Base-by-base conservation (phyloP, 2,888 invertebrate species). In the Troilus luridus region DNA sequence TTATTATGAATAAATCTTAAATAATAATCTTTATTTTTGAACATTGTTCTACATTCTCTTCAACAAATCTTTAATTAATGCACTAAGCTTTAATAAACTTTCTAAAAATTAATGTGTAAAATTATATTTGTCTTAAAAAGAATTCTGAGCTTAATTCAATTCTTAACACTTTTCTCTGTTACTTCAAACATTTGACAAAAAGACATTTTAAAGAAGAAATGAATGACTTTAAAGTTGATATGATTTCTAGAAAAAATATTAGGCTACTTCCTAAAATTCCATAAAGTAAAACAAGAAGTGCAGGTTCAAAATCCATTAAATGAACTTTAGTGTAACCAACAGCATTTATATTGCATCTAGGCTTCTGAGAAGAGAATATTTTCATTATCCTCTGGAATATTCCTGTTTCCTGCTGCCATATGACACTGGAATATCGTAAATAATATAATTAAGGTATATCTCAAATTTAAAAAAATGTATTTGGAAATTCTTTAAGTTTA, bases 321-420 rank as follows among this genome's bases (percentile, higher is more conserved):
- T 92, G 92, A 17, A 93, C 95, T 93, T 95, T 95, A 90, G 95
- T 94, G 94, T 95, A 95, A 67, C 95, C 93, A 27, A 92, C 95
- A 85, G 85, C 85, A 0, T 94, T 93, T 88, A 94, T 94, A 92
- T 94, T 95, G 93, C 96, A 96, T 92, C 94, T 95, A 41, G 96
- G 95, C 92, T 95, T 95, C 93, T 94, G 94, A 41, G 95, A 95
- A 93, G 96, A 94, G 96, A 96, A 96, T 91, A 94, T 94, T 91
- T 94, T 94, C n/a, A 95, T 94, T 93, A 94, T 94, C n/a, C 95
- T 95, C 72, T 94, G 94, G 94, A 95, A 94, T 91, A 96, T 93
- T 0, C 96, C 96, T 91, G 94, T 94, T 93, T 96, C 96, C 77
- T 95, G 95, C 93, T 95, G 95, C 95, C 96, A 96, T 0, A 95